A percentile compares a stretch with the other conserved stretches of the same genome.
phyloP scores from a whole-genome alignment of 2,113 vertebrate genomes.

The Microcebus murinus region DNA sequence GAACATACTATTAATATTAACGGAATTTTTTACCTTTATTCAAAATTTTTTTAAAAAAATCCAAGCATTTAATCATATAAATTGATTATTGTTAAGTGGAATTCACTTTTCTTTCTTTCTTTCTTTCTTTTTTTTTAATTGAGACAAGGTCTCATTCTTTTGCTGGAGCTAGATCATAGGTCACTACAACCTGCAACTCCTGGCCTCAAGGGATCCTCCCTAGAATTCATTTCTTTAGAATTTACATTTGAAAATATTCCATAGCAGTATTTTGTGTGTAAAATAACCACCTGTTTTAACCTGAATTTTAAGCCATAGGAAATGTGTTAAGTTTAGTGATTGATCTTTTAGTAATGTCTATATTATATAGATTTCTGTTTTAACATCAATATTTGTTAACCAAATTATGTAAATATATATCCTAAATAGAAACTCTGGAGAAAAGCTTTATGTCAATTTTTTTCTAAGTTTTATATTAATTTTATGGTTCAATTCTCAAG shows the following conservation, averaged over 20 bases:
- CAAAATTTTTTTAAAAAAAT: not conserved
- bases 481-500: not conserved
- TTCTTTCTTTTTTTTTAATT: too few relatives aligned
- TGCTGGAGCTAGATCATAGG: too few relatives aligned
- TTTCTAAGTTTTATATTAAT: not conserved
- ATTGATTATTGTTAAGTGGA: not conserved
- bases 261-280: not conserved
- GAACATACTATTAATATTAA: not conserved
- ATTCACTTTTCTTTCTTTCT: too few relatives aligned
- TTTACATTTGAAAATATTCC: slow-evolving; percentile 32
- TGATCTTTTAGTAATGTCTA: not conserved
- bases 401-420: not conserved
- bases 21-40: not conserved
- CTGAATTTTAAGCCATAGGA: not conserved
- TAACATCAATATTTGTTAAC: not conserved
- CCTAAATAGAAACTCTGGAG: not conserved
- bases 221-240: slow-evolving; percentile 29
- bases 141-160: too few relatives aligned
- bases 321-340: not conserved
- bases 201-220: too few relatives aligned
- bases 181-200: too few relatives aligned
- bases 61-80: not conserved
- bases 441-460: not conserved
- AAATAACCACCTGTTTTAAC: slow-evolving; percentile 28
- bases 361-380: not conserved